These are phyloP conservation scores for Pogoniulus pusillus DNA, from an alignment of 2,797 vertebrate genomes.

Conservation along the genomic window DNA sequence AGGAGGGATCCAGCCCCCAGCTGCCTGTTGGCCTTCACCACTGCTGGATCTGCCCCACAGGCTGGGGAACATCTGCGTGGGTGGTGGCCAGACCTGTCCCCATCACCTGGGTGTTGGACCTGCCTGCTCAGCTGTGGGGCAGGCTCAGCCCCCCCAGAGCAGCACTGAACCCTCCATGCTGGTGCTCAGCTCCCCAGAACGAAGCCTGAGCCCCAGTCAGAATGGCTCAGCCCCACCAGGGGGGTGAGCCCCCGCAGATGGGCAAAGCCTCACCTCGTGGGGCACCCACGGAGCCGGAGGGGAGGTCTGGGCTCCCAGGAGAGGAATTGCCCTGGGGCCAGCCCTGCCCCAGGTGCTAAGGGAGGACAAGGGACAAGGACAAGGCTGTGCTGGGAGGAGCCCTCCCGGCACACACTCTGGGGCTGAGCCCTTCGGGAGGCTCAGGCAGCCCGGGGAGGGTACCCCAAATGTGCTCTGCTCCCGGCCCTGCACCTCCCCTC, in stretches of 20 bases:
- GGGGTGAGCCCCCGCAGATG: background rate
- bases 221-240: background rate
- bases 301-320: background rate
- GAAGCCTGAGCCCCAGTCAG: too few relatives aligned
- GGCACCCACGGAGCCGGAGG: background rate
- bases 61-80: accelerated
- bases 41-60: background rate
- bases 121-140: too few relatives aligned
- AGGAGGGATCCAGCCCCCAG: background rate
- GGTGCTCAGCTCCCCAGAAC: background rate
- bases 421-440: background rate
- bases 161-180: too few relatives aligned
- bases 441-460: background rate
- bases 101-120: accelerated
- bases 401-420: too few relatives aligned
- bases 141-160: background rate
- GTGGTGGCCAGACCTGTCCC: accelerated
- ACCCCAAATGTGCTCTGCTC: background rate
- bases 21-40: background rate
- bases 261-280: accelerated
- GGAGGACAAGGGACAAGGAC: background rate
- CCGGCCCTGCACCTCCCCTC: too few relatives aligned
- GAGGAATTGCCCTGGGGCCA: background rate
- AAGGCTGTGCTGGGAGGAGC: accelerated
- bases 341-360: too few relatives aligned